Evolutionary conservation across 1,140 invertebrate species (phyloP).

Genomic region (Papilio dardanus): DNA sequence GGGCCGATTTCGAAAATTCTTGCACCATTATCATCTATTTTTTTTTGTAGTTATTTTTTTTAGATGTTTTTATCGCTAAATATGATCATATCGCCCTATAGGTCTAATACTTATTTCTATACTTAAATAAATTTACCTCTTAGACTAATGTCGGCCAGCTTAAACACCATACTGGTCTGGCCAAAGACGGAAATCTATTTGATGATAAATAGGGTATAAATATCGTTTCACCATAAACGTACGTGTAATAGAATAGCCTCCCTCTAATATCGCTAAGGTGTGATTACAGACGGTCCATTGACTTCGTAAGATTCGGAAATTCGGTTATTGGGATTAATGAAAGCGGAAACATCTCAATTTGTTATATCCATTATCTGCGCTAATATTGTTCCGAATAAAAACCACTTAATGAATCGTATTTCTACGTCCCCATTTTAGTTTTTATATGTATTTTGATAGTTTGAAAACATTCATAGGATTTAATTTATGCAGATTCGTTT

Average conservation of each 20-base stretch:
- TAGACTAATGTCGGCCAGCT: too few species aligned
- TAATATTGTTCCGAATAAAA: constrained; percentile 49
- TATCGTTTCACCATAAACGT: background rate
- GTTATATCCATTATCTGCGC: constrained; percentile 54
- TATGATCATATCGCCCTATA: too few species aligned
- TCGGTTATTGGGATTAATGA: constrained; percentile 65
- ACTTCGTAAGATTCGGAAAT: constrained; percentile 62
- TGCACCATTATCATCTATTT: too few species aligned
- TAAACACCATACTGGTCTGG: too few species aligned
- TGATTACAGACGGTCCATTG: constrained; percentile 70
- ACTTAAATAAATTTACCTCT: too few species aligned
- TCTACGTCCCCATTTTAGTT: constrained; percentile 20
- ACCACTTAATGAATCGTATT: constrained; percentile 44
- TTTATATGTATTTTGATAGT: constrained; percentile 25
- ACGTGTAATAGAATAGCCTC: constrained; percentile 46
- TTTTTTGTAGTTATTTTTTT: too few species aligned
- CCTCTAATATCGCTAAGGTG: constrained; percentile 57
- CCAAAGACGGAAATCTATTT: too few species aligned
- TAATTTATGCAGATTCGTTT: background rate
- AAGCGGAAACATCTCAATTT: constrained; percentile 70
- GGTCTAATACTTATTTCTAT: too few species aligned
- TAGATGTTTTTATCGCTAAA: too few species aligned
- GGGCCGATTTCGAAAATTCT: too few species aligned
- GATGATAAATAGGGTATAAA: too few species aligned
- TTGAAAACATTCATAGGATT: background rate